Base-by-base conservation (phyloP, 2,888 invertebrate species). In the Chymomyza fuscimana region DNA sequence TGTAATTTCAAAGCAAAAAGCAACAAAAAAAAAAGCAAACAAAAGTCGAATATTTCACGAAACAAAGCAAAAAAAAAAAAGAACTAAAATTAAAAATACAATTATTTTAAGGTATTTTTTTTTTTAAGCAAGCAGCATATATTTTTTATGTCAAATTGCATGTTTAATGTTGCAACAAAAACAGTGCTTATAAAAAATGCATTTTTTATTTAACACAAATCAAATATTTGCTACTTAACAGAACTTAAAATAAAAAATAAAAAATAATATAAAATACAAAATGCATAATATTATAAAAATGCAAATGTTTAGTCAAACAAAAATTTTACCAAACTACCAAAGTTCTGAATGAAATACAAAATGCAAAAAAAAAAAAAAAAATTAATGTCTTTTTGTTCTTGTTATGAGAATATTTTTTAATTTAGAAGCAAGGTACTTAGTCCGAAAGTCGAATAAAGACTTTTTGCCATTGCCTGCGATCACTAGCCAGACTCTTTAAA, bases 341-440 rank as follows among this genome's bases (percentile, higher is more conserved):
- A 54, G 54, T 54, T 54, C 54, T 19, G 54, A 54, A 54, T 54
- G 54, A 54, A 54, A 54, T 54, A 54, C 22, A 54, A 19, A 54
- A 46, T 46, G 40, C 40, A 12, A 46, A 54, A 54, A 54, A 54
- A 19, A 54, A 54, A 54, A n/a, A 54, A 54, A 54, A 54, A 19
- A 54, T 19, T 19, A n/a, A 16, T 19, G 54, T 22, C 3, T 2
- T 6, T 12, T 16, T 54, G 1, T 54, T 46, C 40, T 12, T 46
- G 12, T 46, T 32, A 1, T 0, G 9, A 5, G 9, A 32, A 32
- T 32, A 32, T 32, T 32, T 32, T 32, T 0, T 7, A 9, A 7
- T 32, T 4, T 32, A 9, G 7, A 7, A 32, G 32, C 7, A 3
- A 9, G 32, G 32, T 5, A 19, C 32, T 3, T 32, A 32, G 6